phyloP scores from a whole-genome alignment of 2,113 vertebrate species.

The Tetrao urogallus region DNA sequence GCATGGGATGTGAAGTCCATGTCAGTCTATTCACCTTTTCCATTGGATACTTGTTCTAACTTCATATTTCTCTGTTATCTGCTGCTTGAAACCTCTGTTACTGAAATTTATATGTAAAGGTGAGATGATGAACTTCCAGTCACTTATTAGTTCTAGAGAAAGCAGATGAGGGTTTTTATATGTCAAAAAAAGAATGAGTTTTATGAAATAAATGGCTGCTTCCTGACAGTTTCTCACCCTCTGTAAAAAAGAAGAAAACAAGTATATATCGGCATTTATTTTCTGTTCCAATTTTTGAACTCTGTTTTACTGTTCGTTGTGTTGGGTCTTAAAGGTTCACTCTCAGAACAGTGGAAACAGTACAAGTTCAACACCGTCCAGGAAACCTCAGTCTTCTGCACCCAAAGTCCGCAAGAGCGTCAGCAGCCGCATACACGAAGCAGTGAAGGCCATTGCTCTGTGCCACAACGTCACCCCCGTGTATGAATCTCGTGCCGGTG shows the following conservation, averaged over 20 bases:
- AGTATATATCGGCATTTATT: not conserved
- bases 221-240: not conserved
- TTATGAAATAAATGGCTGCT: not conserved
- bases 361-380: slow-evolving; percentile 73
- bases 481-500: slow-evolving; percentile 82
- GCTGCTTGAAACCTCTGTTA: not conserved
- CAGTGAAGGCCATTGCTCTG: slow-evolving; percentile 93
- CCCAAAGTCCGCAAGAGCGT: slow-evolving; percentile 95
- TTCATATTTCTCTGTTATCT: not conserved
- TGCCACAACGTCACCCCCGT: slow-evolving; percentile 98
- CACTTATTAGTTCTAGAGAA: not conserved
- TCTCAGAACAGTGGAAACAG: slow-evolving; percentile 72
- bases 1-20: not conserved
- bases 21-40: not conserved
- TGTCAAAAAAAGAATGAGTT: not conserved
- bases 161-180: not conserved
- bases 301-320: not conserved
- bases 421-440: slow-evolving; percentile 92
- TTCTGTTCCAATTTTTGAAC: not conserved
- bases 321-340: slow-evolving; percentile 64
- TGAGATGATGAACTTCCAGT: not conserved
- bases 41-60: not conserved
- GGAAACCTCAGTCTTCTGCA: slow-evolving; percentile 78
- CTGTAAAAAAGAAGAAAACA: not conserved
- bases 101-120: not conserved